Evolutionary conservation across 2,797 vertebrate species (phyloP).

Genomic region (Peromyscus nudipes): DNA sequence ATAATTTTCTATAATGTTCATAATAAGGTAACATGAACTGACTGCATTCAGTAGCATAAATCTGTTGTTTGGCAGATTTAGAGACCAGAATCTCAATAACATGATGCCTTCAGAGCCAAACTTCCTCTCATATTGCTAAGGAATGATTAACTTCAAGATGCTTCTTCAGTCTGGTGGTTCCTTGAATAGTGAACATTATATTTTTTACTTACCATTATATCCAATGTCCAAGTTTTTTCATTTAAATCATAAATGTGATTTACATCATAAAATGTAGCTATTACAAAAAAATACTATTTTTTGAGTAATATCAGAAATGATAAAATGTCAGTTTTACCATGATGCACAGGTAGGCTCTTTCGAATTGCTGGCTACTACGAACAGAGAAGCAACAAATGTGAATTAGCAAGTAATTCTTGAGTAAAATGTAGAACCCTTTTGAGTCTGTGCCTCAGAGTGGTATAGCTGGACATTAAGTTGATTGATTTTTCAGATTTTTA

Average conservation of each 20-base stretch:
- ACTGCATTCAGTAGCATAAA: not conserved
- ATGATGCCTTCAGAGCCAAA: not conserved
- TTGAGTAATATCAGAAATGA: not conserved
- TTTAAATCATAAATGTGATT: not conserved
- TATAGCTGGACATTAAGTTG: not conserved
- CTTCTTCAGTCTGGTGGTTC: not conserved
- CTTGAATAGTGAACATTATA: not conserved
- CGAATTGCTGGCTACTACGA: not conserved
- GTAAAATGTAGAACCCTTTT: not conserved
- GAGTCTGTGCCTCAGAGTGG: not conserved
- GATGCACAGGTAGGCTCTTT: not conserved
- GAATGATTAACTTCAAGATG: not conserved
- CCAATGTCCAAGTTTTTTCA: not conserved
- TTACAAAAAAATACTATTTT: not conserved
- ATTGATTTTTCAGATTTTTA: not conserved
- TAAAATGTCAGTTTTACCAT: not conserved
- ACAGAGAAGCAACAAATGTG: not conserved
- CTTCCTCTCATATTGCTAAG: not conserved
- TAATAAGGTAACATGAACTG: not conserved
- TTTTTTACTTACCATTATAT: not conserved
- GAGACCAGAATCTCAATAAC: not conserved
- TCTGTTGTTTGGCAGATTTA: not conserved
- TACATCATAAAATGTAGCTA: not conserved
- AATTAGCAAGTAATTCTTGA: not conserved
- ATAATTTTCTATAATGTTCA: not conserved